A percentile compares a stretch with the other conserved stretches of the same genome.
phyloP scores from a whole-genome alignment of 2,888 invertebrate genomes.

The Pachliopta kotzebuea region DNA sequence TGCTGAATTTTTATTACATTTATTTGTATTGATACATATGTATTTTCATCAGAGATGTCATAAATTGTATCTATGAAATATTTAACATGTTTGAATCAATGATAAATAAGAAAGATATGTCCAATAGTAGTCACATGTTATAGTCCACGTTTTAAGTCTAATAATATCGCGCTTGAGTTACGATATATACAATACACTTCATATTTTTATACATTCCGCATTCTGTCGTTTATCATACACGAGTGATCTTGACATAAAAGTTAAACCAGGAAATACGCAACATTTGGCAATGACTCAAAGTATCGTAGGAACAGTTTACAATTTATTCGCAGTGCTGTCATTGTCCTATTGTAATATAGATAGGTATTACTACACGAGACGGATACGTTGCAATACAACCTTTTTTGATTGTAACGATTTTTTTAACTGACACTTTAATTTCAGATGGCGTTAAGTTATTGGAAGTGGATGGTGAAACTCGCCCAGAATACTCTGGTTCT shows the following conservation, averaged over 20 bases:
- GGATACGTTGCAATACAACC: background rate
- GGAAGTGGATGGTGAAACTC: too few relatives aligned
- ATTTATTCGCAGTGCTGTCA: constrained; percentile 6
- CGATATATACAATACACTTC: background rate
- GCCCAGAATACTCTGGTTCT: too few relatives aligned
- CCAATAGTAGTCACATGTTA: background rate
- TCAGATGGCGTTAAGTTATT: too few relatives aligned
- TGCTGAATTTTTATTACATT: too few relatives aligned
- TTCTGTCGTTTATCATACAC: constrained; percentile 7
- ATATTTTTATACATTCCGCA: background rate
- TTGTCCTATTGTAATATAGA: background rate
- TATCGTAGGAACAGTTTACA: constrained; percentile 7
- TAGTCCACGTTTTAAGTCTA: background rate
- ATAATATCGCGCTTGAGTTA: background rate
- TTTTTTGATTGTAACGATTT: background rate
- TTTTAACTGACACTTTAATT: too few relatives aligned
- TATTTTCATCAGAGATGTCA: background rate
- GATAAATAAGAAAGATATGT: background rate
- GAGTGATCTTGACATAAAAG: constrained; percentile 17
- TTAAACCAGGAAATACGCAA: constrained; percentile 11
- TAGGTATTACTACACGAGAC: background rate
- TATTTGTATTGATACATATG: background rate
- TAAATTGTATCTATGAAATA: background rate
- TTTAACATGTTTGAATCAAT: background rate
- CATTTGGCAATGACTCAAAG: constrained; percentile 24